These are phyloP conservation scores for Ceyx cyanopectus DNA, from an alignment of 2,113 vertebrate species.

Conservation along the genomic window DNA sequence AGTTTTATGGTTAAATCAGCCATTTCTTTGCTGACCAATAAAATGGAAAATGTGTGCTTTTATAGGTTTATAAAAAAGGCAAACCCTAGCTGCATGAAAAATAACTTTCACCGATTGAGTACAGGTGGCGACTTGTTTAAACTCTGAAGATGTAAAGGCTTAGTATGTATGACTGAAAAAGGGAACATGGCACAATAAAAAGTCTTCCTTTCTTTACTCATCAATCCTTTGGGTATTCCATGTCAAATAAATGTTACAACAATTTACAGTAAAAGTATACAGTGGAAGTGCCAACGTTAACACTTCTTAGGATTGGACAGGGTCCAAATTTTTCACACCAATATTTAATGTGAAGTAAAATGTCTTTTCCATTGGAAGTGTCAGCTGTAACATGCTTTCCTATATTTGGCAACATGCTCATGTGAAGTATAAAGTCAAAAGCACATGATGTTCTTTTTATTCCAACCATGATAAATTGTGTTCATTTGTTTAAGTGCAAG, in stretches of 20 bases:
- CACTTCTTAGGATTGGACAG: conserved; percentile 88
- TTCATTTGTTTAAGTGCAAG: conserved; percentile 89
- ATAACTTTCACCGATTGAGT: conserved; percentile 85
- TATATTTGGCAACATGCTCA: conserved; percentile 90
- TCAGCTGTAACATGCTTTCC: conserved; percentile 86
- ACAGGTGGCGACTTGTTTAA: conserved; percentile 88
- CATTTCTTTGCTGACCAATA: conserved; percentile 83
- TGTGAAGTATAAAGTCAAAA: conserved; percentile 81
- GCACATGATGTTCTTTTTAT: conserved; percentile 84
- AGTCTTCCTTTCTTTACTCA: conserved; percentile 85
- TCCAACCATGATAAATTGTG: conserved; percentile 85
- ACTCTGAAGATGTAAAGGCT: conserved; percentile 84
- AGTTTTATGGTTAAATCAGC: conserved; percentile 79
- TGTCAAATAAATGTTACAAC: conserved; percentile 94
- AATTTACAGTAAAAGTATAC: conserved; percentile 92
- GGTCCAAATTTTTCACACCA: conserved; percentile 88
- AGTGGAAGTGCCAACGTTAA: conserved; percentile 94
- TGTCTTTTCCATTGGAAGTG: conserved; percentile 89
- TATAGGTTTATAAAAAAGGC: conserved; percentile 85
- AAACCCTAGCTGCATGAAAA: conserved; percentile 84
- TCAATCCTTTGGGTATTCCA: conserved; percentile 90
- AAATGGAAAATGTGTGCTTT: conserved; percentile 86
- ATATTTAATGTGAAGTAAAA: conserved; percentile 89
- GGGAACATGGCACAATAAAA: conserved; percentile 89
- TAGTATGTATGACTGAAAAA: conserved; percentile 92